Evolutionary conservation across 2,113 vertebrate species (phyloP), one percentile per base, ranked within the genome.

Genomic region (Macrotus californicus): DNA sequence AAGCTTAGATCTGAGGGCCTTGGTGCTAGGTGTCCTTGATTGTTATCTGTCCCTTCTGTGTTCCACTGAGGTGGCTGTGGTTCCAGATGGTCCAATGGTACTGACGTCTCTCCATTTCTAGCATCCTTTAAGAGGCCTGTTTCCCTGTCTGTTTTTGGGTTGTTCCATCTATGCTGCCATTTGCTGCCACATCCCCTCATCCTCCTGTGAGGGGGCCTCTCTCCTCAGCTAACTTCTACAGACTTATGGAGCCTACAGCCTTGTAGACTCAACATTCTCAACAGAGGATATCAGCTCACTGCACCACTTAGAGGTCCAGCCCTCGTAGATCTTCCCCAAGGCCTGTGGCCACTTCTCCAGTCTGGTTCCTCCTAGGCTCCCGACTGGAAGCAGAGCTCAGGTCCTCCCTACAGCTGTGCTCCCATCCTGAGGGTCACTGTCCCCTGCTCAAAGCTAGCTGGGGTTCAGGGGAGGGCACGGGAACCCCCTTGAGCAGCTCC

Each of bases 401-500:
- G 48, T 43, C 39, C 18, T 41, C n/a, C n/a, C 36, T 66, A 29
- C 16, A 29, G 1, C 18, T 21, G 6, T 16, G 22, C 21, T 34
- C 19, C 31, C 43, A 36, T 76, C 43, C 2, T 5, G 21, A 41
- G 43, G 36, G 43, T 31, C 0, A 0, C 2, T 34, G 0, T 64
- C 4, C 66, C 19, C 67, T 46, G 48, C 59, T 43, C 48, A 54
- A 66, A 34, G 87, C 79, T 67, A 34, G 15, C 36, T 43, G 52
- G 56, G 59, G 26, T 39, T 54, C 19, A 2, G 31, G 24, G 59
- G 13, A 39, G 0, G 39, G 34, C 59, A 59, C 6, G 29, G 29
- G 43, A 76, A 29, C 16, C 54, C 22, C 15, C 36, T 46, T n/a
- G 69, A 11, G 36, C 61, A 19, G 19, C 6, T 59, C 41, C 7